A percentile compares a stretch with the other conserved stretches of the same genome.
Evolutionary conservation across 2,797 vertebrate species (phyloP).

Genomic region (Rhodeus uyekii): DNA sequence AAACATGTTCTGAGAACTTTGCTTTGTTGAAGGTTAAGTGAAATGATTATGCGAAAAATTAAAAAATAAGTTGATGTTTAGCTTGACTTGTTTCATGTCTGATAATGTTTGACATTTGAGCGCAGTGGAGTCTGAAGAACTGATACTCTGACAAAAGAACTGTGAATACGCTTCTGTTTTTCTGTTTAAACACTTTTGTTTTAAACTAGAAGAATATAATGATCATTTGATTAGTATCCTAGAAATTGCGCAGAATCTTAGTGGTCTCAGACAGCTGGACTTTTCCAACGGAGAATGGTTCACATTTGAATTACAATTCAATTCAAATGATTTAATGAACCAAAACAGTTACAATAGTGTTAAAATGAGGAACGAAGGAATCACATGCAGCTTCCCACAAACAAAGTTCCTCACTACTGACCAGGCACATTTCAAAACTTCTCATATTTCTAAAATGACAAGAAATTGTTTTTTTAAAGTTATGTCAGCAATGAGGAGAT

Average conservation of each 20-base stretch:
- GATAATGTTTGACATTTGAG: background rate
- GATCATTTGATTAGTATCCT: background rate
- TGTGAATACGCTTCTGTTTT: background rate
- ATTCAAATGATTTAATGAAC: background rate
- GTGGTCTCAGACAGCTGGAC: too few species aligned
- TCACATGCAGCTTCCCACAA: background rate
- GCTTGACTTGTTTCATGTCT: background rate
- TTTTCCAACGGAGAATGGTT: background rate
- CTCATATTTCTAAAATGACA: too few species aligned
- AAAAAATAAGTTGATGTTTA: background rate
- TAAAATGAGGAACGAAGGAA: background rate
- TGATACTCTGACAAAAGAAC: background rate
- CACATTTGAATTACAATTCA: background rate
- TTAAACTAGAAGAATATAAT: background rate
- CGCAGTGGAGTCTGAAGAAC: background rate
- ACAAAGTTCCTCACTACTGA: background rate
- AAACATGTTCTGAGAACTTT: background rate
- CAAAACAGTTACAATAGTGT: background rate
- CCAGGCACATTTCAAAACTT: background rate
- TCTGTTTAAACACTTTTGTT: background rate
- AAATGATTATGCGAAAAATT: background rate
- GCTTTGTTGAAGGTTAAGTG: background rate
- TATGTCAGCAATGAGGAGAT: too few species aligned
- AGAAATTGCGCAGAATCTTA: background rate
- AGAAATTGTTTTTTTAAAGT: too few species aligned